These are phyloP conservation scores for Hydrotaea diabolus DNA, from an alignment of 2,888 invertebrate species.

Conservation along the genomic window DNA sequence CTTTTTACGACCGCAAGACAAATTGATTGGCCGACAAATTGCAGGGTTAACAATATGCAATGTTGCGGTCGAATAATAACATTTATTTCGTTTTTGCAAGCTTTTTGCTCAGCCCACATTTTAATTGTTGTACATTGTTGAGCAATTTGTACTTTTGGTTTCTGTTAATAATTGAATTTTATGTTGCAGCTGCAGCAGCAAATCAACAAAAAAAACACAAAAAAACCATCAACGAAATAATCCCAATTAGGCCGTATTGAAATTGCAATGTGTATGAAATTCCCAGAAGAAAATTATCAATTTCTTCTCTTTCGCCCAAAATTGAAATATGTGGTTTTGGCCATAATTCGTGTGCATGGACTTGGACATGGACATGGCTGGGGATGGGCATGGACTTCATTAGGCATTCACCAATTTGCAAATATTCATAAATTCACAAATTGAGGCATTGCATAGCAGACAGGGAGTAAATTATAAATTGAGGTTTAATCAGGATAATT, in stretches of 20 bases:
- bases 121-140: background rate
- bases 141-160: background rate
- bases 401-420: slow-evolving; percentile 1
- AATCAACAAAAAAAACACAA: background rate
- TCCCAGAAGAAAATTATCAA: background rate
- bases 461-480: background rate
- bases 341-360: background rate
- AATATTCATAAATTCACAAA: background rate
- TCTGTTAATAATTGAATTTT: slow-evolving; percentile 1
- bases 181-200: background rate
- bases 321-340: background rate
- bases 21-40: slow-evolving; percentile 6
- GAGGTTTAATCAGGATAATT: background rate
- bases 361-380: background rate
- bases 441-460: background rate
- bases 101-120: background rate
- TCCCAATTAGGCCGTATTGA: background rate
- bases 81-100: background rate
- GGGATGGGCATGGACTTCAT: slow-evolving; percentile 1
- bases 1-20: background rate
- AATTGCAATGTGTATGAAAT: background rate
- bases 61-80: slow-evolving; percentile 2
- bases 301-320: background rate
- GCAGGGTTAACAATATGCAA: background rate
- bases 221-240: background rate